Evolutionary conservation across 1,140 invertebrate genomes (phyloP).

Genomic region (Euglossa dilemma): DNA sequence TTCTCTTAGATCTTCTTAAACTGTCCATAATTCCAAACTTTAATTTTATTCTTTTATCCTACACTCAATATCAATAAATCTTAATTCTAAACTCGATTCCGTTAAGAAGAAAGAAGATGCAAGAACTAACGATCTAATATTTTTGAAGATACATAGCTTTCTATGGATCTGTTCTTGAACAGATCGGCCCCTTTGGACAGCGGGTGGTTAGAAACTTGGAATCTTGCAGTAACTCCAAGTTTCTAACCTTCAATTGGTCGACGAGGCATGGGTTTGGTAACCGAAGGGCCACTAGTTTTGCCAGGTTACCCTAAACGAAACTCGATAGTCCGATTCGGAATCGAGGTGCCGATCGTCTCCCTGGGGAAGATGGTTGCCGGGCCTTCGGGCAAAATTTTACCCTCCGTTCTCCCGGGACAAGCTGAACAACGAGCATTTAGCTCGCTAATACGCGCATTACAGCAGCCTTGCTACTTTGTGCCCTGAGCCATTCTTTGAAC

Average conservation of each 20-base stretch:
- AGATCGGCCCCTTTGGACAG: not conserved
- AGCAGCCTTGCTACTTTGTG: slow-evolving; percentile 29
- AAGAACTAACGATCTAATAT: too few species aligned
- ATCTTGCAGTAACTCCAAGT: not conserved
- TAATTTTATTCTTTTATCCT: too few species aligned
- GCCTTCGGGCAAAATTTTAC: slow-evolving; percentile 69
- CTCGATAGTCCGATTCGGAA: slow-evolving; percentile 73
- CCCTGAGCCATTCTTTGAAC: slow-evolving; percentile 65
- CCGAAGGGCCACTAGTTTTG: slow-evolving; percentile 67
- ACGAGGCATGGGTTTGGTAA: slow-evolving; percentile 67
- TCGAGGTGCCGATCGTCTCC: slow-evolving; percentile 75
- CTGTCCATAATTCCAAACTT: too few species aligned
- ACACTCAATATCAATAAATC: too few species aligned
- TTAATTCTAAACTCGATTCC: too few species aligned
- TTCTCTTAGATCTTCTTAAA: too few species aligned
- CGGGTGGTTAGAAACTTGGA: not conserved
- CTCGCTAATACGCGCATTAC: slow-evolving; percentile 74
- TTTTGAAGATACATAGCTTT: too few species aligned
- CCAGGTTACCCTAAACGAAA: slow-evolving; percentile 62
- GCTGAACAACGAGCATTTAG: slow-evolving; percentile 71
- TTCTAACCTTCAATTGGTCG: slow-evolving; percentile 65
- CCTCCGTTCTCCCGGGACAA: slow-evolving; percentile 68
- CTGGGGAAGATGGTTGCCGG: slow-evolving; percentile 73
- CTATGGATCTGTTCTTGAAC: not conserved
- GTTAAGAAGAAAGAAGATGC: too few species aligned